phyloP scores from a whole-genome alignment of 2,113 vertebrate genomes.

The Hippotragus niger region DNA sequence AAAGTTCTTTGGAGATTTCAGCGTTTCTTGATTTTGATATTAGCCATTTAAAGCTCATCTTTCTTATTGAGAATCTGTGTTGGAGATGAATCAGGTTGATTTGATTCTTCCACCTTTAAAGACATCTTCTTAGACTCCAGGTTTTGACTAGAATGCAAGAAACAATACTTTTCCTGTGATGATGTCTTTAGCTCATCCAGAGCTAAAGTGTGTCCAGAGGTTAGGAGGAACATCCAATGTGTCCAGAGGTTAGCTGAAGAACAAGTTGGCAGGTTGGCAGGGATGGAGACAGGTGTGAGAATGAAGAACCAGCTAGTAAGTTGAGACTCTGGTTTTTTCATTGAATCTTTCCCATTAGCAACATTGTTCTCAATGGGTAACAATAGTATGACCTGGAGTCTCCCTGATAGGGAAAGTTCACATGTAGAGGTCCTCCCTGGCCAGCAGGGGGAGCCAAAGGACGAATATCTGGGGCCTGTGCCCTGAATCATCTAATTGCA shows the following conservation, averaged over 20 bases:
- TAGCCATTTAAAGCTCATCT: not conserved
- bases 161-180: not conserved
- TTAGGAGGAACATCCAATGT: not conserved
- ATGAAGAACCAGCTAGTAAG: not conserved
- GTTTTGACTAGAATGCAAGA: not conserved
- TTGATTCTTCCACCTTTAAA: not conserved
- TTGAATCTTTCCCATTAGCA: not conserved
- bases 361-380: not conserved
- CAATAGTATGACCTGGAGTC: too few relatives aligned
- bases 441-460: slow-evolving; percentile 59
- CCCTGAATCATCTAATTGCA: not conserved
- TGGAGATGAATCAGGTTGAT: not conserved
- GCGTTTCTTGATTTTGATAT: not conserved
- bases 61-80: not conserved
- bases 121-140: not conserved
- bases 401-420: too few relatives aligned
- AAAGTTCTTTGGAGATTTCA: not conserved
- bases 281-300: not conserved
- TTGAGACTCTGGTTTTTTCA: not conserved
- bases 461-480: not conserved
- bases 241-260: not conserved
- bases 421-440: not conserved
- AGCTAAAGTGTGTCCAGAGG: not conserved
- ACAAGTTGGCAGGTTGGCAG: not conserved
- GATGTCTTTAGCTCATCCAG: not conserved